phyloP scores from a whole-genome alignment of 2,797 vertebrate genomes.

The Lepus townsendii region DNA sequence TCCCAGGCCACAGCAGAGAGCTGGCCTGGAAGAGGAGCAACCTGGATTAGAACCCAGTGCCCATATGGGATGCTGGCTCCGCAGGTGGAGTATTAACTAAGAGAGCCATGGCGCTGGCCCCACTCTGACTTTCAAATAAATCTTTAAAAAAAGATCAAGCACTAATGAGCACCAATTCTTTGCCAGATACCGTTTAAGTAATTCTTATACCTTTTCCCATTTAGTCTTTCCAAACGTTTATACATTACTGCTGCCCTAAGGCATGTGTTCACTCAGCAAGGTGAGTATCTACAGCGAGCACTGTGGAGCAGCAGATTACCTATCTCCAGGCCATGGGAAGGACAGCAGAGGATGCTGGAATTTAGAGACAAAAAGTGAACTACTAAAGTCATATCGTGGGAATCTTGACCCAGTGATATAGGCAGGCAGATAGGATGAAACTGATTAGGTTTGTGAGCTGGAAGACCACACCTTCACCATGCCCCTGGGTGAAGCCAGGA shows the following conservation, averaged over 20 bases:
- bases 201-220: background rate
- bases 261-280: background rate
- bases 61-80: too few species aligned
- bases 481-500: too few species aligned
- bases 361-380: background rate
- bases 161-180: background rate
- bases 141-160: background rate
- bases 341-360: background rate
- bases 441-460: too few species aligned
- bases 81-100: too few species aligned
- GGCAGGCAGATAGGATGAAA: too few species aligned
- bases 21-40: too few species aligned
- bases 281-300: background rate
- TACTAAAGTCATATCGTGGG: background rate
- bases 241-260: background rate
- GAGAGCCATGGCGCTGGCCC: too few species aligned
- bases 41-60: too few species aligned
- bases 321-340: background rate
- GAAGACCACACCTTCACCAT: too few species aligned
- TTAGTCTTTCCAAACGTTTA: background rate
- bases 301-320: too few species aligned
- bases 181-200: background rate
- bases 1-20: too few species aligned
- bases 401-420: background rate
- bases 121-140: too few species aligned